Percentiles rank a stretch among this genome's conserved stretches.
phyloP scores from a whole-genome alignment of 2,797 vertebrate species.

The Silurus aristotelis region DNA sequence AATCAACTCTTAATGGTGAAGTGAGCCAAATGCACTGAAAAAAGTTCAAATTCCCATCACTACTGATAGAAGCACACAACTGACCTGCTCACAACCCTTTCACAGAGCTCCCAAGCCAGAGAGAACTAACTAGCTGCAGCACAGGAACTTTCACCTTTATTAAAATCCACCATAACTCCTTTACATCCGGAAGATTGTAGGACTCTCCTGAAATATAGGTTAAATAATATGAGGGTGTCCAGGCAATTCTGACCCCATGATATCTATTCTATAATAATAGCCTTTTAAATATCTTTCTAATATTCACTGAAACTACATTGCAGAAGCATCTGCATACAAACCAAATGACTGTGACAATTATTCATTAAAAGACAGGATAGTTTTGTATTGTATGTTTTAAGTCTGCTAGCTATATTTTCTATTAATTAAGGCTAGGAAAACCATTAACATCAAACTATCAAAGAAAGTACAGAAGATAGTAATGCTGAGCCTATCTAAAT shows the following conservation, averaged over 20 bases:
- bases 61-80: background rate
- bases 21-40: background rate
- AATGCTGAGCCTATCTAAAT: background rate
- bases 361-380: background rate
- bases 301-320: background rate
- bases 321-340: background rate
- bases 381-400: background rate
- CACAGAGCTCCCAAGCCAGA: background rate
- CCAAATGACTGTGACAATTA: background rate
- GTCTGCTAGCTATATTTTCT: background rate
- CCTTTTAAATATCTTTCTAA: background rate
- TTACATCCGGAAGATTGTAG: background rate
- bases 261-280: background rate
- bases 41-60: background rate
- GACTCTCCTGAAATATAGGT: background rate
- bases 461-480: background rate
- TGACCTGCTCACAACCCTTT: background rate
- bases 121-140: background rate
- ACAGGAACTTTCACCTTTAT: background rate
- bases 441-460: background rate
- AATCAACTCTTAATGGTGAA: background rate
- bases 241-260: background rate
- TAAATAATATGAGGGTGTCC: background rate
- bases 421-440: background rate
- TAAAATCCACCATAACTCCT: background rate